A percentile compares a stretch with the other conserved stretches of the same genome.
Evolutionary conservation across 2,113 vertebrate species (phyloP).

Genomic region (Oryzias javanicus): DNA sequence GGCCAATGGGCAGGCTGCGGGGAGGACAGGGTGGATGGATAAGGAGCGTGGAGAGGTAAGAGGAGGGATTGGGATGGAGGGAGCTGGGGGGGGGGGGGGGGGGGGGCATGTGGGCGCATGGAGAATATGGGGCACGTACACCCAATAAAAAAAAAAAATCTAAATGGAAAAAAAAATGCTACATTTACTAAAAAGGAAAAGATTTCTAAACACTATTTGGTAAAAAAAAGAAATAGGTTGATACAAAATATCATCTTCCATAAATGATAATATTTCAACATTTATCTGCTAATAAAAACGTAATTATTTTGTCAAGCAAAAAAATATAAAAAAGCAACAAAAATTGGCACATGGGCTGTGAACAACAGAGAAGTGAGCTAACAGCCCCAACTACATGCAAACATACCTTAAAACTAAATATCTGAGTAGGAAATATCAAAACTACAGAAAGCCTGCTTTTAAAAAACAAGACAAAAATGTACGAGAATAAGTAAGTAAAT

Average conservation of each 20-base stretch:
- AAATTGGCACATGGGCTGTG: no score
- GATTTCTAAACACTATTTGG: not conserved
- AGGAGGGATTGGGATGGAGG: conserved; percentile 40
- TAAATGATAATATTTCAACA: not conserved
- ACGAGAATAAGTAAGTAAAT: no score
- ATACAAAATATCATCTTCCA: not conserved
- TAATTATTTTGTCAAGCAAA: not conserved
- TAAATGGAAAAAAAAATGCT: conserved; percentile 4
- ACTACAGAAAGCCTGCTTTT: no score
- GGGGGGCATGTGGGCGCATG: conserved; percentile 27
- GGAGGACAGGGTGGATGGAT: conserved; percentile 61
- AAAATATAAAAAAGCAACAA: no score
- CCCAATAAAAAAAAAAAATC: conserved; percentile 30
- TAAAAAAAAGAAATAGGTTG: not conserved
- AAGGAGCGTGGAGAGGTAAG: conserved; percentile 62
- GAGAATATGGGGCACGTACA: conserved; percentile 8
- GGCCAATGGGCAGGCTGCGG: conserved; percentile 60
- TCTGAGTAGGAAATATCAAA: no score
- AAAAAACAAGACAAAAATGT: no score
- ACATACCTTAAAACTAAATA: no score
- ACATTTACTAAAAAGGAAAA: conserved; percentile 1
- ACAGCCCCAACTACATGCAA: no score
- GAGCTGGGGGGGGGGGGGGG: conserved; percentile 40
- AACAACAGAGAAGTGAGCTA: no score
- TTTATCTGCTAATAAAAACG: conserved; percentile 26